phyloP scores from a whole-genome alignment of 2,113 vertebrate species.

The Gallinago jamesoni region DNA sequence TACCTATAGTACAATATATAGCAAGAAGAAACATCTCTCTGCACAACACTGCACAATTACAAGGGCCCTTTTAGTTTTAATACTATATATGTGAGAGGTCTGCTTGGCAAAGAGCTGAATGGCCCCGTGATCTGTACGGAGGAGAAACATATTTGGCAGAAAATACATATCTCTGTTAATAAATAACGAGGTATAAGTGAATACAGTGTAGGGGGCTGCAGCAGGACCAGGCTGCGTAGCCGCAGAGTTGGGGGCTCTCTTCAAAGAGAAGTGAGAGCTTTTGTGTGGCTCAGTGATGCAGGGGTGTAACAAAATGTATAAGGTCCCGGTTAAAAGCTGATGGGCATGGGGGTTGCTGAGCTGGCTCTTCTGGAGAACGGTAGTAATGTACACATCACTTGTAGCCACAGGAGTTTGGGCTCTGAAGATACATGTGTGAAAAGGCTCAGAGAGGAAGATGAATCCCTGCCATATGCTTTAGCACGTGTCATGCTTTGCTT shows the following conservation, averaged over 20 bases:
- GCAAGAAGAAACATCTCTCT: background rate
- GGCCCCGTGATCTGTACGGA: background rate
- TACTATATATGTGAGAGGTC: background rate
- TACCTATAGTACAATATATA: background rate
- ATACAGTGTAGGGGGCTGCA: background rate
- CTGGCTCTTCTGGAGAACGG: background rate
- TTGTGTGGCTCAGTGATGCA: background rate
- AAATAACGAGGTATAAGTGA: background rate
- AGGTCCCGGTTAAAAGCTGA: background rate
- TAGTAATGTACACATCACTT: background rate
- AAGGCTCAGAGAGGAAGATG: background rate
- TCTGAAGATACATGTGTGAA: fast-evolving
- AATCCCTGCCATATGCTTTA: background rate
- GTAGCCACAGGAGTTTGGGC: background rate
- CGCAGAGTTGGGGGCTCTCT: background rate
- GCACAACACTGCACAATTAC: background rate
- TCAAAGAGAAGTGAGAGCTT: background rate
- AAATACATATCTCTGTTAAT: background rate
- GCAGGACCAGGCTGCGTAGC: background rate
- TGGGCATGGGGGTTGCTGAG: background rate
- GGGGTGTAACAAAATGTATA: background rate
- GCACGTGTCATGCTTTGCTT: background rate
- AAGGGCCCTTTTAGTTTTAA: background rate
- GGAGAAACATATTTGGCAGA: background rate
- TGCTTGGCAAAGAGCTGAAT: background rate